Percentiles rank a stretch among this genome's conserved stretches.
These are phyloP conservation scores for Danio albolineatus DNA, from an alignment of 2,797 vertebrate genomes.

Conservation along the genomic window DNA sequence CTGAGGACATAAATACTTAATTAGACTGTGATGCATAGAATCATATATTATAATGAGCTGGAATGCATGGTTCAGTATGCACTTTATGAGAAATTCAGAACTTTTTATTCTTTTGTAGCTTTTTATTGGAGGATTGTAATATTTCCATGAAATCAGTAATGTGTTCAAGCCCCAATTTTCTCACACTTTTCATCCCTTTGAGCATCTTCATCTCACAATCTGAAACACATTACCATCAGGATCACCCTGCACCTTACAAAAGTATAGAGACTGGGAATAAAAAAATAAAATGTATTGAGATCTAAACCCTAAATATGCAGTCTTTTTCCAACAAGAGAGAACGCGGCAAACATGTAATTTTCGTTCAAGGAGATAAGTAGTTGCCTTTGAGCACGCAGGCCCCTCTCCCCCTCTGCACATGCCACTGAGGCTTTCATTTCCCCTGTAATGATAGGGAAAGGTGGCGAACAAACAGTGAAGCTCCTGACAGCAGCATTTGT, in stretches of 20 bases:
- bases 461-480: slow-evolving; percentile 43
- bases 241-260: slow-evolving; percentile 11
- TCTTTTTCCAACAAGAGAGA: slow-evolving; percentile 41
- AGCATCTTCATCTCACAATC: neutral
- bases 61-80: slow-evolving; percentile 5
- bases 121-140: neutral
- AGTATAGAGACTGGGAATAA: slow-evolving; percentile 10
- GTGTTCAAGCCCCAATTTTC: neutral
- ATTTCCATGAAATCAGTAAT: neutral
- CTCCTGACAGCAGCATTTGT: slow-evolving; percentile 43
- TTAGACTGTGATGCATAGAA: slow-evolving; percentile 25
- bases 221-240: neutral
- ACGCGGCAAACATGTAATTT: slow-evolving; percentile 50
- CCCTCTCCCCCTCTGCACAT: slow-evolving; percentile 20
- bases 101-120: neutral
- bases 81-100: slow-evolving; percentile 9
- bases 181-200: neutral
- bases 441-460: slow-evolving; percentile 55
- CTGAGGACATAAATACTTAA: slow-evolving; percentile 30
- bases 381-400: slow-evolving; percentile 38
- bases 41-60: slow-evolving; percentile 21
- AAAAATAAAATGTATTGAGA: slow-evolving; percentile 28
- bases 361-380: slow-evolving; percentile 49
- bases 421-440: slow-evolving; percentile 53
- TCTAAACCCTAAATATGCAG: slow-evolving; percentile 20